These are phyloP conservation scores for Aleadryas rufinucha DNA, from an alignment of 2,113 vertebrate species.

Conservation along the genomic window DNA sequence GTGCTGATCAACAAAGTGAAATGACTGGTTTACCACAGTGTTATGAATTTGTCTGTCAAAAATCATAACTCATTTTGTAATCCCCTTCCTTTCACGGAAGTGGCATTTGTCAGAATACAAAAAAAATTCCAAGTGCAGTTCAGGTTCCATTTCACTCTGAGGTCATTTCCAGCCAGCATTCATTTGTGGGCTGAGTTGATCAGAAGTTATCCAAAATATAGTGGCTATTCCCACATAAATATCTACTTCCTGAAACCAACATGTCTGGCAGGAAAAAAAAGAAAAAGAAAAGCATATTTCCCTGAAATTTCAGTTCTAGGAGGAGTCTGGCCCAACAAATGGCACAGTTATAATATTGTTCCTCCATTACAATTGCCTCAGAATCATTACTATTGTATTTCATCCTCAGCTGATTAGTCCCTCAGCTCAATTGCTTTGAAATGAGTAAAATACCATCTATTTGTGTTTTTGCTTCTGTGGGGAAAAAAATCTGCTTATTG, in stretches of 20 bases:
- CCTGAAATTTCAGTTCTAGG: not conserved
- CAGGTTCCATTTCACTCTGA: not conserved
- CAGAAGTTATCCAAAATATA: not conserved
- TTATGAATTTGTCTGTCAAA: not conserved
- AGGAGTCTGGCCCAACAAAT: not conserved
- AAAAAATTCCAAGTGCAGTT: not conserved
- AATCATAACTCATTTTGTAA: not conserved
- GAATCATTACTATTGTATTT: constrained; percentile 41
- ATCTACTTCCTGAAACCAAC: not conserved
- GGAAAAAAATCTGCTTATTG: constrained; percentile 17
- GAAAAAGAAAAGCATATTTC: not conserved
- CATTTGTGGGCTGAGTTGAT: not conserved
- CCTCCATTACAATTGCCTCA: constrained; percentile 1
- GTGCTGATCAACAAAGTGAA: not conserved
- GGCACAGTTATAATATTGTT: not conserved
- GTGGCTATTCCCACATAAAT: not conserved
- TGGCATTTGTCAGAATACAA: not conserved
- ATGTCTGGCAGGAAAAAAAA: not conserved
- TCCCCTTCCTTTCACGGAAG: not conserved
- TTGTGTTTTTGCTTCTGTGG: constrained; percentile 10
- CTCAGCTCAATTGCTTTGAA: constrained; percentile 27
- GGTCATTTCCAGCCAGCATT: not conserved
- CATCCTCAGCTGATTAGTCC: constrained; percentile 34
- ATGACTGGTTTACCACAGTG: not conserved
- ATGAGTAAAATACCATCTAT: constrained; percentile 9